Evolutionary conservation across 2,113 vertebrate genomes (phyloP).

Genomic region (Caranx melampygus): DNA sequence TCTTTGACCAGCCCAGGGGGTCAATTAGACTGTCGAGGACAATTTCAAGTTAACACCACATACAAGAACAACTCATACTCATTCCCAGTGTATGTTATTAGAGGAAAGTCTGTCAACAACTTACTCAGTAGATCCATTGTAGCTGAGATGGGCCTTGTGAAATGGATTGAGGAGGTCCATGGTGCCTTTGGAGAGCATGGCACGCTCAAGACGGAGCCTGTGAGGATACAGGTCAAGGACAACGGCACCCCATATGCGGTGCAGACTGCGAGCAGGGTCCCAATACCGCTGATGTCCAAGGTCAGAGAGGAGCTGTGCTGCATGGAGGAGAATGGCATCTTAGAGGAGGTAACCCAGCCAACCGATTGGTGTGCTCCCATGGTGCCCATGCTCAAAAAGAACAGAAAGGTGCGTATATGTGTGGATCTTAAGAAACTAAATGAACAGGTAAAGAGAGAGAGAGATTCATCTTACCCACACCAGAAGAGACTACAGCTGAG

Average conservation of each 20-base stretch:
- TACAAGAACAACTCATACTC: no score
- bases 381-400: background rate
- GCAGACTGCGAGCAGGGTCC: background rate
- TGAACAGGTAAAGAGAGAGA: slow-evolving; percentile 21
- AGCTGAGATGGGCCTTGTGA: no score
- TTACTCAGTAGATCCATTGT: no score
- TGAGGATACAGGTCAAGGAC: background rate
- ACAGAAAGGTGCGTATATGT: background rate
- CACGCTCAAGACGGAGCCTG: slow-evolving; percentile 28
- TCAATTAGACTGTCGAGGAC: no score
- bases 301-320: background rate
- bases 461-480: background rate
- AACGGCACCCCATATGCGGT: slow-evolving; percentile 2
- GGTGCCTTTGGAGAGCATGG: background rate
- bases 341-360: background rate
- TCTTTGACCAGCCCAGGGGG: background rate
- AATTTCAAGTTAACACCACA: no score
- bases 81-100: no score
- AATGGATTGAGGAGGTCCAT: no score
- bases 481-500: slow-evolving; percentile 1
- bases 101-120: no score
- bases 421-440: background rate
- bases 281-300: background rate
- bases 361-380: slow-evolving; percentile 27
- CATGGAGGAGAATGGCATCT: slow-evolving; percentile 8